Evolutionary conservation across 30 jellyfish, hydroid and myxozoan species (phyloP).

Genomic region (Aurelia sp.): DNA sequence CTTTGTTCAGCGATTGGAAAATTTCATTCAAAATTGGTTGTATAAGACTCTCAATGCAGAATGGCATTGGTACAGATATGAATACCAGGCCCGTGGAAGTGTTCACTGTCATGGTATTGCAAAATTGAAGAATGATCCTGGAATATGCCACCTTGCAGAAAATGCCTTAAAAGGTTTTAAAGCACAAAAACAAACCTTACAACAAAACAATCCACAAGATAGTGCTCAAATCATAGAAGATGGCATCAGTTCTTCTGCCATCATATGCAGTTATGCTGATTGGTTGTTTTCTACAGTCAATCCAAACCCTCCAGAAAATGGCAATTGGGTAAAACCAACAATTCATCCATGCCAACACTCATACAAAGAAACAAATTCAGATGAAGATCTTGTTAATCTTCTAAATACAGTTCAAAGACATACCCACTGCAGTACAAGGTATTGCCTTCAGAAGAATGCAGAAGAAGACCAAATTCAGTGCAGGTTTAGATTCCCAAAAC

Average conservation of each 20-base stretch:
- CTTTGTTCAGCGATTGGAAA: conserved; percentile 58
- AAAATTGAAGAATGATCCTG: no score
- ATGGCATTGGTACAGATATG: conserved; percentile 71
- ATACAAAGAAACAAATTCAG: background rate
- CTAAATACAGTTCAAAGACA: conserved; percentile 41
- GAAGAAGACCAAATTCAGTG: conserved; percentile 4
- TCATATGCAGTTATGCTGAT: conserved; percentile 24
- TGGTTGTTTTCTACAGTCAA: conserved; percentile 33
- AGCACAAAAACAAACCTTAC: background rate
- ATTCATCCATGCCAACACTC: conserved; percentile 41
- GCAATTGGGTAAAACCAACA: conserved; percentile 47
- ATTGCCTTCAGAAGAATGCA: conserved; percentile 6
- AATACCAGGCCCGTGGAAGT: conserved; percentile 65
- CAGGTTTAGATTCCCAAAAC: conserved; percentile 31
- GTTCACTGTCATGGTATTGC: conserved; percentile 69
- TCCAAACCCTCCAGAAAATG: conserved; percentile 32
- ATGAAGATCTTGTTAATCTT: conserved; percentile 23
- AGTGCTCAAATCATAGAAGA: background rate
- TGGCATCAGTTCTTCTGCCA: conserved; percentile 1
- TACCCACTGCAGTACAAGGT: conserved; percentile 49
- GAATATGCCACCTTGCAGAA: conserved; percentile 21
- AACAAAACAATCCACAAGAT: background rate
- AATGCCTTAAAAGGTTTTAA: conserved; percentile 25
- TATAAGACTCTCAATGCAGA: conserved; percentile 34
- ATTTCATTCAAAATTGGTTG: conserved; percentile 45